These are phyloP conservation scores for Tokudaia muenninki DNA, from an alignment of 2,797 vertebrate species.

Conservation along the genomic window DNA sequence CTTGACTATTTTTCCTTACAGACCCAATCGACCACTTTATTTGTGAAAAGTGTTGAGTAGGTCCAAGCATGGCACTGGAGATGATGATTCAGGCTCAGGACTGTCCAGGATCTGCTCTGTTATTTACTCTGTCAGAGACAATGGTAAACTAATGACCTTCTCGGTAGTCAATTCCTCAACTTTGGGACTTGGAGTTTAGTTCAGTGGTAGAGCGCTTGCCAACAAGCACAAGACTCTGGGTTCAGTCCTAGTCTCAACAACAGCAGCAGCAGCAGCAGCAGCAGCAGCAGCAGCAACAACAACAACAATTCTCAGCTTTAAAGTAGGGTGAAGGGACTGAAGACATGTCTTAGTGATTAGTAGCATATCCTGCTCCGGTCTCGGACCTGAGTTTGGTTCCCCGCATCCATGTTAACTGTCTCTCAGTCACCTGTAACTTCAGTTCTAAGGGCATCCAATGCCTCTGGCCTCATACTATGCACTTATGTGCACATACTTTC, in stretches of 20 bases:
- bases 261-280: too few relatives aligned
- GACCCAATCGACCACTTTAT: neutral
- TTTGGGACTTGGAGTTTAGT: neutral
- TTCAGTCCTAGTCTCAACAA: neutral
- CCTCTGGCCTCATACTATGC: neutral
- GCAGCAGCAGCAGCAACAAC: too few relatives aligned
- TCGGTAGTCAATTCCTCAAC: neutral
- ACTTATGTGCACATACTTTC: neutral
- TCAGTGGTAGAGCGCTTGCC: neutral
- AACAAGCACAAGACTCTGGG: neutral
- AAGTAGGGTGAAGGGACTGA: neutral
- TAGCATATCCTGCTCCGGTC: neutral
- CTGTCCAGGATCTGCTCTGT: neutral
- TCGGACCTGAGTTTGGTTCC: neutral
- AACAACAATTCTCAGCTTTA: neutral
- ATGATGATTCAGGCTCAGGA: neutral
- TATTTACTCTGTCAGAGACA: constrained; percentile 18
- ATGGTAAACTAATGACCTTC: neutral
- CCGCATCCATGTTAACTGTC: neutral
- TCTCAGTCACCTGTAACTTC: neutral
- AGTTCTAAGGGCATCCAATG: neutral
- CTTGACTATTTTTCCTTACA: neutral
- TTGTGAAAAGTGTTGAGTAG: constrained; percentile 9
- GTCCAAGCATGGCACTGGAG: neutral
- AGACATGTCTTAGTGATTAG: neutral